These are phyloP conservation scores for Camponotus floridanus DNA, from an alignment of 1,140 invertebrate genomes.

Conservation along the genomic window DNA sequence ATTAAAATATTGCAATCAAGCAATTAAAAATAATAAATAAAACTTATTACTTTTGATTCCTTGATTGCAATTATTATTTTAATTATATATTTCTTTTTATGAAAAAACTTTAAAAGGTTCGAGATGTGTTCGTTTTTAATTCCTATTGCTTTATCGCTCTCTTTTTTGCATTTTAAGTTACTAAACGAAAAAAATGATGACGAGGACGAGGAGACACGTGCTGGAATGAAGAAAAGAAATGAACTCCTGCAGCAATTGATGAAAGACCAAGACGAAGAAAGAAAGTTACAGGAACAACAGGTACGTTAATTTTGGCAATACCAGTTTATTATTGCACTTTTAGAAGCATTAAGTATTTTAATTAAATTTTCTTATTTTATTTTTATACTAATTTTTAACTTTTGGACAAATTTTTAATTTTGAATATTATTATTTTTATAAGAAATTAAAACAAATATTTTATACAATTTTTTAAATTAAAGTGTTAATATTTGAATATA, in stretches of 20 bases:
- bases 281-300: constrained; percentile 80
- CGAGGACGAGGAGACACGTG: constrained; percentile 89
- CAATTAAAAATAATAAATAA: neutral
- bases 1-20: neutral
- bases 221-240: constrained; percentile 88
- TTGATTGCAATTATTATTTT: neutral
- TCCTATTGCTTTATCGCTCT: neutral
- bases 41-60: neutral
- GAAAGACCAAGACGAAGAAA: constrained; percentile 87
- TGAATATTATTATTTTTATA: too few relatives aligned
- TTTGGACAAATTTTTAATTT: too few relatives aligned
- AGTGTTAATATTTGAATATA: too few relatives aligned
- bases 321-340: too few relatives aligned
- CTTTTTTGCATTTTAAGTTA: constrained; percentile 87
- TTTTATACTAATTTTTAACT: too few relatives aligned
- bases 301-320: too few relatives aligned
- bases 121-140: neutral
- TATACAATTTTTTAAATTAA: too few relatives aligned
- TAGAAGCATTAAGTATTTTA: too few relatives aligned
- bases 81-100: neutral
- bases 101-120: neutral
- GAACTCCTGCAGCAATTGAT: constrained; percentile 93
- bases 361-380: too few relatives aligned
- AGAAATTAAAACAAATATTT: too few relatives aligned
- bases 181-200: constrained; percentile 94